A percentile compares a stretch with the other conserved stretches of the same genome.
Evolutionary conservation across 1,140 invertebrate species (phyloP).

Genomic region (Fopius arisanus): DNA sequence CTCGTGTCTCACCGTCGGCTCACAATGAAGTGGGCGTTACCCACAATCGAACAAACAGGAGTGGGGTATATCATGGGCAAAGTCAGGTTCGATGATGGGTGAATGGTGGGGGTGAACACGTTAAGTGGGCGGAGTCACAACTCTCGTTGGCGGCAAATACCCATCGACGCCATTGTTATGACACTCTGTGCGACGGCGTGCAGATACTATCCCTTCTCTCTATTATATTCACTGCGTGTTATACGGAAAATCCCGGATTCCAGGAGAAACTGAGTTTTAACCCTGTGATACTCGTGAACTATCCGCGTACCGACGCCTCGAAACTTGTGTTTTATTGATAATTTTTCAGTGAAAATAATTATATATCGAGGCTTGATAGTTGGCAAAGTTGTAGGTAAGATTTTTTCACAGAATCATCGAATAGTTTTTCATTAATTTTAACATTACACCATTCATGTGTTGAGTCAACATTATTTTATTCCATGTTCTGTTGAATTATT

Average conservation of each 20-base stretch:
- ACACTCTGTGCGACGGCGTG: neutral
- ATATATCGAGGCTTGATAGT: neutral
- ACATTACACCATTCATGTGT: neutral
- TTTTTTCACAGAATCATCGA: neutral
- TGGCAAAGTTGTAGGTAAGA: neutral
- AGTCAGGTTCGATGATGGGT: neutral
- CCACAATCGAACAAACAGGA: too few relatives aligned
- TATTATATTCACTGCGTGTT: neutral
- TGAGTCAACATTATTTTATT: too few relatives aligned
- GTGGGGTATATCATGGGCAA: neutral
- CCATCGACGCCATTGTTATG: constrained; percentile 51
- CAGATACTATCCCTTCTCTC: neutral
- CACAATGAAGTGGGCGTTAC: neutral
- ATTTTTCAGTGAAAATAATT: neutral
- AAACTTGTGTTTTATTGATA: neutral
- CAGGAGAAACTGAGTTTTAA: neutral
- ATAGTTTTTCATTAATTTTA: neutral
- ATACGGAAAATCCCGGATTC: neutral
- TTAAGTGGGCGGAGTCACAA: constrained; percentile 33
- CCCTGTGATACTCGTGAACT: constrained; percentile 20
- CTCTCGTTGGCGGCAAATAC: constrained; percentile 36
- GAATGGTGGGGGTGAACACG: neutral
- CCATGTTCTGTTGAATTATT: too few relatives aligned
- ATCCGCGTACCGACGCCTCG: neutral
- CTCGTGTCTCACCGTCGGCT: neutral